Evolutionary conservation across 2,888 invertebrate species (phyloP).

Genomic region (Parapristionchus giblindavisi): DNA sequence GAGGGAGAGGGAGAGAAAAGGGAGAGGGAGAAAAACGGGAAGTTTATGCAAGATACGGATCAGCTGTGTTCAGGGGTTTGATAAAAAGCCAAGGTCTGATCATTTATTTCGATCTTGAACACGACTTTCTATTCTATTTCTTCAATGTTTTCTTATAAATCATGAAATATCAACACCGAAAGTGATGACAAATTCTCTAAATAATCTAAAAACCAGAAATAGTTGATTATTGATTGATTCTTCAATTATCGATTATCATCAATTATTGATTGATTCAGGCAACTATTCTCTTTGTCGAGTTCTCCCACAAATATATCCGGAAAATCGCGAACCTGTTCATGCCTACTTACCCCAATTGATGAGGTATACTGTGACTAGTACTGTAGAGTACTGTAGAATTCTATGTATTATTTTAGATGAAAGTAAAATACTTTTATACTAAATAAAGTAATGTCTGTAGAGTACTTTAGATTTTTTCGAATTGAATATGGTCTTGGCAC

Average conservation of each 20-base stretch:
- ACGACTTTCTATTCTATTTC: no score
- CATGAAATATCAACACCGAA: no score
- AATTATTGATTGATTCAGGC: constrained; percentile 73
- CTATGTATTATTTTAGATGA: no score
- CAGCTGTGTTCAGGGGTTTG: no score
- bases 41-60: no score
- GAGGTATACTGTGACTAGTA: constrained; percentile 61
- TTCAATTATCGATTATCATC: neutral
- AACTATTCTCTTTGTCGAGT: constrained; percentile 88
- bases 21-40: neutral
- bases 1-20: neutral
- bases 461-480: neutral
- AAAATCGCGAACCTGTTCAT: constrained; percentile 85
- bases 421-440: no score
- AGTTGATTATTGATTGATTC: neutral
- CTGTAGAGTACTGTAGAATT: neutral
- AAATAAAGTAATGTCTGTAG: no score
- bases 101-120: no score
- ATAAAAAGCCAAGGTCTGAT: no score
- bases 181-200: neutral
- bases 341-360: constrained; percentile 85
- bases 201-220: neutral
- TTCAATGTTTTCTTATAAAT: neutral
- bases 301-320: constrained; percentile 87
- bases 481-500: neutral